Percentiles rank a stretch among this genome's conserved stretches.
Evolutionary conservation across 2,888 invertebrate species (phyloP).

Genomic region (Timema cristinae): DNA sequence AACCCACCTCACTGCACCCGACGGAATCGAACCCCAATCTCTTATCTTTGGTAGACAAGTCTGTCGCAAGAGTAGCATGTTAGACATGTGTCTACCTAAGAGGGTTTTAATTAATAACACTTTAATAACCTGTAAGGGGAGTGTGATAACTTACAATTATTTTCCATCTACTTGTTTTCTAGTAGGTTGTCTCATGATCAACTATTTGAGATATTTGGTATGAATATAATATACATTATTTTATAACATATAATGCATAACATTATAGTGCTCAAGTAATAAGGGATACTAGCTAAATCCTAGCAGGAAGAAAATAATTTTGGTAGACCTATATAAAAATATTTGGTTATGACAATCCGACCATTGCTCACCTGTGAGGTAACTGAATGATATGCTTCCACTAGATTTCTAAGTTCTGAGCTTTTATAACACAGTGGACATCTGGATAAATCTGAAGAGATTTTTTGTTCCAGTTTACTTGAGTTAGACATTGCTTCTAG

Average conservation of each 20-base stretch:
- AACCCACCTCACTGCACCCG: too few relatives aligned
- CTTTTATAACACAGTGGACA: constrained; percentile 44
- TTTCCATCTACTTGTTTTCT: too few relatives aligned
- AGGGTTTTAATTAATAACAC: too few relatives aligned
- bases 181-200: too few relatives aligned
- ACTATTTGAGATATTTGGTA: neutral
- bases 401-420: constrained; percentile 43
- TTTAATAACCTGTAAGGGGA: too few relatives aligned
- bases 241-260: neutral
- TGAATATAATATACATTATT: neutral
- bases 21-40: too few relatives aligned
- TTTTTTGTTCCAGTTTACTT: constrained; percentile 43
- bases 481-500: constrained; percentile 40
- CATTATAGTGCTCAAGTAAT: neutral
- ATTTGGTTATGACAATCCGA: neutral
- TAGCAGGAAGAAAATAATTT: neutral
- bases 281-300: neutral
- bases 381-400: constrained; percentile 48
- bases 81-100: too few relatives aligned
- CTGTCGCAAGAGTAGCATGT: too few relatives aligned
- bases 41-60: too few relatives aligned
- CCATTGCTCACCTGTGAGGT: constrained; percentile 41
- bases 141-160: too few relatives aligned
- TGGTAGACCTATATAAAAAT: neutral
- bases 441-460: constrained; percentile 44